Evolutionary conservation across 2,888 invertebrate genomes (phyloP), one percentile per base, ranked within the genome.

Genomic region (Danaus chrysippus): DNA sequence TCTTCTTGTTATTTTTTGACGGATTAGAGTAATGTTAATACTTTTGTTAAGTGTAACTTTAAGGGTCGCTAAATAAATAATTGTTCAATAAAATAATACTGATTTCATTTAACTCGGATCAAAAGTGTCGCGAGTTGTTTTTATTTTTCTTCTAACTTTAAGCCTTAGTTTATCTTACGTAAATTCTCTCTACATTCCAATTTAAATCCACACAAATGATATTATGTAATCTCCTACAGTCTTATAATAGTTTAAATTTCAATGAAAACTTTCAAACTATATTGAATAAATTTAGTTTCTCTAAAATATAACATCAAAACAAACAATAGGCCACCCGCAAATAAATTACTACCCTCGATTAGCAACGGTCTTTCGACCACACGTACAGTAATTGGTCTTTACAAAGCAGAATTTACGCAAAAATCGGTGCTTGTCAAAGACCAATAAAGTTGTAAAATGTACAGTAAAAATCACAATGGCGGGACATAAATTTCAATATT

Each of bases 401-500:
- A 69, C 70, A 68, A 69, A 70, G 66, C 68, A 69, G 67, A 70
- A 73, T 74, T 75, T 67, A 70, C 72, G 75, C 77, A 74, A 77
- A 70, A 71, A 70, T 71, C 69, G 65, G 73, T 71, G 62, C 70
- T 65, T 74, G 76, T 76, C 76, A 75, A 75, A 64, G 56, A 62
- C 78, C 79, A 77, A 86, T 87, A 84, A 79, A 86, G 84, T 74
- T 80, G 73, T 85, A 83, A 81, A 81, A 81, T 81, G 76, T 76
- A 76, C 77, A 74, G 72, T 68, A 60, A 63, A 71, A 68, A 66
- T 68, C 70, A 83, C 83, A 84, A 84, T 80, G 80, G 75, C 19
- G n/a, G 58, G 73, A 81, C 81, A 55, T 87, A 87, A 86, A 87
- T 86, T 82, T 82, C 78, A 82, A 83, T 84, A 83, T 86, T 81